Conservation (phyloP, 2,113 vertebrate genomes). For the Sceloporus tristichus region DNA sequence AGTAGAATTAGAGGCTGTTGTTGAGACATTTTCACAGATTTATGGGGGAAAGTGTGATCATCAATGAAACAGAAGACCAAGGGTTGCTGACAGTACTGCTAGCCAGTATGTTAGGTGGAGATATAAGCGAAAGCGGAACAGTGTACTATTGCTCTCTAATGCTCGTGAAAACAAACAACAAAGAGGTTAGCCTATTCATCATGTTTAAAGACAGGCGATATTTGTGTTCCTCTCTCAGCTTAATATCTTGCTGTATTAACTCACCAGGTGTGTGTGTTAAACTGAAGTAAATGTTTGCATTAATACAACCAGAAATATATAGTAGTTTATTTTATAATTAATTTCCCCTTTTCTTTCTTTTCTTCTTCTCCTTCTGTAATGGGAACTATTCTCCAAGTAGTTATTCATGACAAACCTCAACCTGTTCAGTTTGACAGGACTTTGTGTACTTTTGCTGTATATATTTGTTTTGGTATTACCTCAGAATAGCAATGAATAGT, state of each 20-base stretch:
- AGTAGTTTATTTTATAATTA: constrained; percentile 36
- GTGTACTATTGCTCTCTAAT: neutral
- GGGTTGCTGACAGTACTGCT: neutral
- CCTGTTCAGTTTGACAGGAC: constrained; percentile 34
- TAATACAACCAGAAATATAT: neutral
- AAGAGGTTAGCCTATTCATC: neutral
- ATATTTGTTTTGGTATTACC: constrained; percentile 67
- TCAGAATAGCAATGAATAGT: constrained; percentile 48
- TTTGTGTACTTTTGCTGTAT: constrained; percentile 56
- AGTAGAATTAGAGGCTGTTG: neutral
- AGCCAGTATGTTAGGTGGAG: neutral
- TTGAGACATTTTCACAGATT: neutral
- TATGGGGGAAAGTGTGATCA: neutral
- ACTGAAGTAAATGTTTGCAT: constrained; percentile 24
- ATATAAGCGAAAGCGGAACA: neutral
- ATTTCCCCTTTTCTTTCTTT: constrained; percentile 36
- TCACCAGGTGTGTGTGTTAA: constrained; percentile 27
- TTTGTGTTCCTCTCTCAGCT: constrained; percentile 15
- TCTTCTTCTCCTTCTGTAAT: constrained; percentile 25
- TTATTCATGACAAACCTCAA: constrained; percentile 9
- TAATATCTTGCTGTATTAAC: constrained; percentile 1
- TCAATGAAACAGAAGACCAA: neutral
- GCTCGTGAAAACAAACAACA: neutral
- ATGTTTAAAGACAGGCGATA: neutral
- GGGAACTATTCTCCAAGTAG: constrained; percentile 28